Evolutionary conservation across 1,140 invertebrate species (phyloP).

Genomic region (Chelonus insularis): DNA sequence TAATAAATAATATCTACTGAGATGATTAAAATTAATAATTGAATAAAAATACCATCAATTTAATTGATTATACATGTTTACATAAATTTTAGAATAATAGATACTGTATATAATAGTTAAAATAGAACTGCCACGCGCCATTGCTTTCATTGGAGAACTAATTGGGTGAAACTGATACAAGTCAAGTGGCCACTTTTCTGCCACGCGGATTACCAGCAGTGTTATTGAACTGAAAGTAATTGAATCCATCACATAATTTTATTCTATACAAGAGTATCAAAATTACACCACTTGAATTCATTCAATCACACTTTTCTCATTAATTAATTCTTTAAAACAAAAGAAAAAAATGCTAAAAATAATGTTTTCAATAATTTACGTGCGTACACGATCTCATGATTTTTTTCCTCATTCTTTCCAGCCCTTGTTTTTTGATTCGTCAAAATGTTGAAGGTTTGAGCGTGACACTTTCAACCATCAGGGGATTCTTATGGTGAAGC

Average conservation of each 20-base stretch:
- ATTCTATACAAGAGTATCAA: not conserved
- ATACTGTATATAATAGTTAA: not conserved
- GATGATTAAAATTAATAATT: not conserved
- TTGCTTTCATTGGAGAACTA: constrained; percentile 8
- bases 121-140: constrained; percentile 7
- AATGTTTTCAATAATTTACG: not conserved
- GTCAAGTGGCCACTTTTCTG: not conserved
- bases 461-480: not conserved
- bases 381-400: not conserved
- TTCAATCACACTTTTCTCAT: not conserved
- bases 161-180: constrained; percentile 20
- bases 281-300: not conserved
- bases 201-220: not conserved
- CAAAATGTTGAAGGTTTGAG: no score
- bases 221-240: constrained; percentile 9
- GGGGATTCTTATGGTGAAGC: not conserved
- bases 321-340: not conserved
- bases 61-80: not conserved
- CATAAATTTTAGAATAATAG: no score
- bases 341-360: not conserved
- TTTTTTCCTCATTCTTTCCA: not conserved
- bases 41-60: not conserved
- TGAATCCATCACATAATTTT: not conserved
- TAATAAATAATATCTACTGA: not conserved
- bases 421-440: not conserved